Conservation (phyloP, 2,888 invertebrate genomes). For the Tetramorium bicarinatum region DNA sequence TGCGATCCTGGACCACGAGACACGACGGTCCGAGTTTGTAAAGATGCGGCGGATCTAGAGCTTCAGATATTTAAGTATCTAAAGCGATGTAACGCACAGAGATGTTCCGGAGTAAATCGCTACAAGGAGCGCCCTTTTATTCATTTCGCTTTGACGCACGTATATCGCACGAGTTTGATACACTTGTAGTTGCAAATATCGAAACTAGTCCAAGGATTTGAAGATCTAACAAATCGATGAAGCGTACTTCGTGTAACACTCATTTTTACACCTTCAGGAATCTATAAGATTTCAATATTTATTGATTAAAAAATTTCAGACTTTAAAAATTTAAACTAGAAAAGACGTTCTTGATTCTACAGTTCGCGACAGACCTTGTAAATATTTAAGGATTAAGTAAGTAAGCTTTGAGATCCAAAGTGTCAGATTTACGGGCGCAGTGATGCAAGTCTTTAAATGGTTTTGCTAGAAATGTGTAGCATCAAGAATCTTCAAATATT, state of each 20-base stretch:
- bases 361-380: constrained; percentile 8
- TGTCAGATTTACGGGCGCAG: constrained; percentile 2
- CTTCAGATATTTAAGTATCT: constrained; percentile 48
- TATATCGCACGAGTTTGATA: constrained; percentile 22
- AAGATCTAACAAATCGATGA: constrained; percentile 30
- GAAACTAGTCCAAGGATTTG: background rate
- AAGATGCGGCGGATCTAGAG: constrained; percentile 27
- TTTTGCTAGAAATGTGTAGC: constrained; percentile 1
- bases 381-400: constrained; percentile 46
- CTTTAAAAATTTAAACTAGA: constrained; percentile 25
- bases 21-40: constrained; percentile 30
- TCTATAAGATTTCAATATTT: constrained; percentile 9
- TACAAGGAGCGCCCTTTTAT: constrained; percentile 18
- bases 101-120: constrained; percentile 22
- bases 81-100: constrained; percentile 27
- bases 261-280: background rate
- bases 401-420: constrained; percentile 10
- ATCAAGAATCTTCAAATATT: constrained; percentile 13
- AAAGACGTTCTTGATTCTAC: constrained; percentile 15
- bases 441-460: constrained; percentile 19
- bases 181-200: constrained; percentile 10
- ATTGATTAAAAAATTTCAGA: constrained; percentile 2
- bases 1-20: constrained; percentile 16
- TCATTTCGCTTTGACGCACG: constrained; percentile 24
- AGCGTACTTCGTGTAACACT: background rate